phyloP scores from a whole-genome alignment of 2,113 vertebrate species.

The Xenus cinereus region DNA sequence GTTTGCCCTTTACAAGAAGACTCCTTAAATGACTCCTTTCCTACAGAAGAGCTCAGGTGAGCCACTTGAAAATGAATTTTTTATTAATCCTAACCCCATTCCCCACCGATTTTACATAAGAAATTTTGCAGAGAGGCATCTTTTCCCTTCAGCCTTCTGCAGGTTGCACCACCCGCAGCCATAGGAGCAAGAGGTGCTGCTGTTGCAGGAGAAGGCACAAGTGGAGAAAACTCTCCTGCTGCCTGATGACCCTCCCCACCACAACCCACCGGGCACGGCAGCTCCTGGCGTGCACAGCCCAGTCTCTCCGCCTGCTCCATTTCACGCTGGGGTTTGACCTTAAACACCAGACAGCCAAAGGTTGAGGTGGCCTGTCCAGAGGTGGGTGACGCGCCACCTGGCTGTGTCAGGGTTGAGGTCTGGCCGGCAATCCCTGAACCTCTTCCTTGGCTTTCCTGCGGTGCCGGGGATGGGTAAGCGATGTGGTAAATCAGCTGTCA shows the following conservation, averaged over 20 bases:
- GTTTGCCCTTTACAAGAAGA: background rate
- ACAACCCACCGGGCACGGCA: background rate
- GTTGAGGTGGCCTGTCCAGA: background rate
- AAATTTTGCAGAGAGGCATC: background rate
- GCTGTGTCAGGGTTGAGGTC: background rate
- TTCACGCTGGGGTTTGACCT: background rate
- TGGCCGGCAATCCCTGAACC: background rate
- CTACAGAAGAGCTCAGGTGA: background rate
- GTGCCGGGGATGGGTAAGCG: background rate
- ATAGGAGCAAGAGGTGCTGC: background rate
- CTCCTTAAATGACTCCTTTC: background rate
- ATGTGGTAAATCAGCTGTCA: constrained; percentile 23
- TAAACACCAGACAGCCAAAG: background rate
- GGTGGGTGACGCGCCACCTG: rapidly evolving
- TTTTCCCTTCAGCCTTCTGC: background rate
- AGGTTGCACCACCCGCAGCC: background rate
- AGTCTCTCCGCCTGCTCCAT: background rate
- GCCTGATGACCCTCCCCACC: background rate
- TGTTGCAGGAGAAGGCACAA: background rate
- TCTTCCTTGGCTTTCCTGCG: background rate
- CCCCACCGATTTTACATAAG: background rate
- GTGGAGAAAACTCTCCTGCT: background rate
- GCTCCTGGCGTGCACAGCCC: rapidly evolving
- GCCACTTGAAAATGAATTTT: background rate
- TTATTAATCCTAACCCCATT: background rate